Evolutionary conservation across 2,113 vertebrate genomes (phyloP).

Genomic region (Apus apus): DNA sequence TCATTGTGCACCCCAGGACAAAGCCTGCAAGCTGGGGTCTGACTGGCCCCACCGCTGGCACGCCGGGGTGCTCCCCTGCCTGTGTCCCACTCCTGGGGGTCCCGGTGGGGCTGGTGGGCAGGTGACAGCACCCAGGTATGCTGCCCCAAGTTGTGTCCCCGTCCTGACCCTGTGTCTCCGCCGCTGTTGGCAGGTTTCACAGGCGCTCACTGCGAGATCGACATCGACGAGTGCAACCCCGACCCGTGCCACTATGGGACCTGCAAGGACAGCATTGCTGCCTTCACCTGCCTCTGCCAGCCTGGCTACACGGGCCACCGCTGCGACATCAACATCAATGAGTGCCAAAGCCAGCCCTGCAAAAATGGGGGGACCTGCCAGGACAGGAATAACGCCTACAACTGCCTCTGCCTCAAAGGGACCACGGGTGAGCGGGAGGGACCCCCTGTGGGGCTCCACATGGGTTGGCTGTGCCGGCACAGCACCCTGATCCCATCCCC

Average conservation of each 20-base stretch:
- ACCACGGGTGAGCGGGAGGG: constrained; percentile 81
- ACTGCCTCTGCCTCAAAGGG: constrained; percentile 89
- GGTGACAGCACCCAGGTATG: accelerated
- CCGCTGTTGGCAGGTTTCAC: constrained; percentile 79
- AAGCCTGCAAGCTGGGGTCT: background rate
- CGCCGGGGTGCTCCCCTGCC: background rate
- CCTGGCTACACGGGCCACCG: constrained; percentile 89
- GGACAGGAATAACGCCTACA: constrained; percentile 86
- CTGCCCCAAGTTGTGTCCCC: no score
- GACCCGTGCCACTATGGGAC: constrained; percentile 92
- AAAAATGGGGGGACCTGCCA: constrained; percentile 91
- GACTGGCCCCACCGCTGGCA: accelerated
- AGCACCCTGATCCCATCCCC: background rate
- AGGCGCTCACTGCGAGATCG: constrained; percentile 85
- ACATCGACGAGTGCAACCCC: constrained; percentile 88
- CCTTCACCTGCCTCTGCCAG: constrained; percentile 88
- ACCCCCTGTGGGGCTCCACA: accelerated
- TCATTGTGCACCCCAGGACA: constrained; percentile 21
- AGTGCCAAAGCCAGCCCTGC: constrained; percentile 94
- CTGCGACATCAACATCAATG: constrained; percentile 93
- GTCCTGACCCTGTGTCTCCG: background rate
- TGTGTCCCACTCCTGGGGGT: accelerated
- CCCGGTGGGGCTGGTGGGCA: accelerated
- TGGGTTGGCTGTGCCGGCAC: accelerated
- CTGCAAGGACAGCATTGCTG: constrained; percentile 87